Evolutionary conservation across 2,797 vertebrate genomes (phyloP).

Genomic region (Mormyrus proboscirostris): DNA sequence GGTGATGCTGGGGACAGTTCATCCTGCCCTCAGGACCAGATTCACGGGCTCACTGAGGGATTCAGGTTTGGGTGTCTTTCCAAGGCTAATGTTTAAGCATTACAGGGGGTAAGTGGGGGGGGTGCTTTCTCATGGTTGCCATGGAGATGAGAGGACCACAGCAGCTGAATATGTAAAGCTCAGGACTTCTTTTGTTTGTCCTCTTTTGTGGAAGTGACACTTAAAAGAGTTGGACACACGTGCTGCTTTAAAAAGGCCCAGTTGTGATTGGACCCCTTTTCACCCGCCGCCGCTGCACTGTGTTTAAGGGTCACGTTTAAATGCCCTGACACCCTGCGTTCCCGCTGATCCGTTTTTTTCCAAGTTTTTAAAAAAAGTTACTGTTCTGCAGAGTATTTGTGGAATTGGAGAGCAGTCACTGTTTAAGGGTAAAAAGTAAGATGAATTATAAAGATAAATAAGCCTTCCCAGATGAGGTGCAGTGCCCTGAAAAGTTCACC

Average conservation of each 20-base stretch:
- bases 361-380: background rate
- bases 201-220: slow-evolving; percentile 7
- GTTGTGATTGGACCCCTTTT: background rate
- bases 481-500: background rate
- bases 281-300: background rate
- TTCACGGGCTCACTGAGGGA: background rate
- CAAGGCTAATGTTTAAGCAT: slow-evolving; percentile 24
- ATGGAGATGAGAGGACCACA: slow-evolving; percentile 21
- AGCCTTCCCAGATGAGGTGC: background rate
- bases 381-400: background rate
- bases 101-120: background rate
- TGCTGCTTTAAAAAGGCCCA: background rate
- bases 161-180: slow-evolving; percentile 18
- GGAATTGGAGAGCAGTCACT: background rate
- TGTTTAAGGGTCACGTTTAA: background rate
- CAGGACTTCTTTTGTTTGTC: background rate
- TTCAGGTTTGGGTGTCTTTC: background rate
- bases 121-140: slow-evolving; percentile 27
- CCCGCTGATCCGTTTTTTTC: background rate
- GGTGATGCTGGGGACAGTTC: background rate
- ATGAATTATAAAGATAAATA: background rate
- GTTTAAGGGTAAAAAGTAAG: background rate
- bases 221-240: slow-evolving; percentile 8
- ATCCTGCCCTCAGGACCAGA: background rate
- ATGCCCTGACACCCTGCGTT: background rate